Evolutionary conservation across 2,888 invertebrate species (phyloP), one percentile per base, ranked within the genome.

Genomic region (Heteromyza rotundicornis): DNA sequence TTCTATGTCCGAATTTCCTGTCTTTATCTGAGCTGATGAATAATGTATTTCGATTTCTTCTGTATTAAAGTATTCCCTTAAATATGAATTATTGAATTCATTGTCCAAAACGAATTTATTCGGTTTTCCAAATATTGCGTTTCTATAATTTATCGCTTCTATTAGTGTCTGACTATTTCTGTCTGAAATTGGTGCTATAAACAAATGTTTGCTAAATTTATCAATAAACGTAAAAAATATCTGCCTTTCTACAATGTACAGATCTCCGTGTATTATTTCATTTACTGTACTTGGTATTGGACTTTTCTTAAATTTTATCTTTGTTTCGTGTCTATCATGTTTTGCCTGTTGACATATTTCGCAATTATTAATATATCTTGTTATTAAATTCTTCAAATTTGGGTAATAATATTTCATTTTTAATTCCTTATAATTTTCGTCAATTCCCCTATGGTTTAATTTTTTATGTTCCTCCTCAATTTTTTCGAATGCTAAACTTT

Each of bases 221-320:
- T 60, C 55, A 19, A 60, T 36, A 19, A 49, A 55, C 50, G 60
- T 55, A 54, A 60, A 55, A 16, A 60, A 60, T 35, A 35, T 61
- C 16, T 44, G 51, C 44, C 27, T 61, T 56, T 60, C 51, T 2
- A 40, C 60, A 3, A 47, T 60, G 10, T 60, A 60, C 12, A 60
- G 24, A 51, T 60, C 56, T 8, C 49, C 12, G 17, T 52, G 61
- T 7, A 61, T 57, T 3, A 57, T 35, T 53, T 61, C 47, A 1
- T 57, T 61, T 10, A 51, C 22, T 3, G 2, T 32, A 8, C 16
- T 32, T 32, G 53, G 61, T 22, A 40, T 35, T 57, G 27, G 23
- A 7, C 40, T 57, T 47, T 10, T 47, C 17, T 32, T 7, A 23
- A 57, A 61, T 53, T 57, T 56, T 5, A 53, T 53, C 57, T 36